Evolutionary conservation across 2,797 vertebrate species (phyloP), one percentile per base, ranked within the genome.

Genomic region (Eulemur albifrons): DNA sequence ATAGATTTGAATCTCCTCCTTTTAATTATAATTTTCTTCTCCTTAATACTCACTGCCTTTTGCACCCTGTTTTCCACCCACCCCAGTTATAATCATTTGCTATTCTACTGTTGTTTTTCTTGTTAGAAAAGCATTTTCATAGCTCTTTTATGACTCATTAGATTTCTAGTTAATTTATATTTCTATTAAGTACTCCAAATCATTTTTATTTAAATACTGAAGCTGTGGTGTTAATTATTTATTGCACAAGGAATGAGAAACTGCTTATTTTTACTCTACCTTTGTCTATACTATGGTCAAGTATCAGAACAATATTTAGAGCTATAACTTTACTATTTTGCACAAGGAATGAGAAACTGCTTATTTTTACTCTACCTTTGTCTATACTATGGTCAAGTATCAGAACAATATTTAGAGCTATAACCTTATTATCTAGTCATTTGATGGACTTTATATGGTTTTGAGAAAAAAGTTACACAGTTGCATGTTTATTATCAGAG

Each of bases 121-220:
- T 87, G 50, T 69, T 84, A 93, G 38, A 32, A 81, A 63, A 88
- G 0, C 21, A 40, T 84, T 93, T 96, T 92, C 69, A 40, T 27
- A 72, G 45, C 32, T 90, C 30, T 80, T 4, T 87, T 76, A 43
- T 57, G 38, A 75, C 32, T 84, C 38, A 76, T 38, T 77, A 9
- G 25, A 88, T 87, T 95, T 94, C 67, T 80, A 45, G 43, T 79
- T 92, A 81, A 88, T 88, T 96, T 93, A 25, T 83, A 89, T 94
- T 94, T 97, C 69, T 94, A 40, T 89, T 96, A 52, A 93, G 21
- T 94, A 72, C 35, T 35, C 48, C 84, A 15, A 63, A 77, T 85
- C 7, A 13, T 82, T 72, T 94, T 43, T 57, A 30, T 38, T 35
- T 80, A 21, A 81, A 76, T 92, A 75, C 13, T 77, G 69, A 85